Conservation (phyloP, 2,888 invertebrate species). For the Philhelius pedissequus region DNA sequence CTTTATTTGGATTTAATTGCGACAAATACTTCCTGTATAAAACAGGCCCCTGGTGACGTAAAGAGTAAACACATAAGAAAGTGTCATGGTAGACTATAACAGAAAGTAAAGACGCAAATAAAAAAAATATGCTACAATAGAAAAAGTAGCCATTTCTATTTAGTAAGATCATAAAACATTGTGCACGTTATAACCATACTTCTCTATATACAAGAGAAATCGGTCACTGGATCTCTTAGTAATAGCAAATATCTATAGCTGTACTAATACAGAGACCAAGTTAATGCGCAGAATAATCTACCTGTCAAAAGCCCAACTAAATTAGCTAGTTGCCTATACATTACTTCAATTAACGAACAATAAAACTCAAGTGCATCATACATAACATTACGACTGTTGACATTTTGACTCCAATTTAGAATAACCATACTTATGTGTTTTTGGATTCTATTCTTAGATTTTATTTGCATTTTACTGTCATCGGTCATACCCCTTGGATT, state of each 20-base stretch:
- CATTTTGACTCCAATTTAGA: slow-evolving; percentile 49
- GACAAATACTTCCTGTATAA: too few relatives aligned
- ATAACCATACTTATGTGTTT: slow-evolving; percentile 33
- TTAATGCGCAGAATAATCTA: not conserved
- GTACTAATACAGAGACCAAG: not conserved
- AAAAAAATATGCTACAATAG: too few relatives aligned
- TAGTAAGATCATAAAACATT: not conserved
- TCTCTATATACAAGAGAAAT: not conserved
- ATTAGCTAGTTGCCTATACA: slow-evolving; percentile 1
- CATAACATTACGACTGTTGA: slow-evolving; percentile 40
- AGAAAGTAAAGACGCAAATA: too few relatives aligned
- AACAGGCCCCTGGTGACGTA: too few relatives aligned
- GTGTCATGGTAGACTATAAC: too few relatives aligned
- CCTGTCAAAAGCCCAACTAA: not conserved
- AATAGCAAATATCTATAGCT: not conserved
- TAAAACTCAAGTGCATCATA: slow-evolving; percentile 39
- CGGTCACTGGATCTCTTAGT: not conserved
- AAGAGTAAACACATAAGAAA: too few relatives aligned
- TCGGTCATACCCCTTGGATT: slow-evolving; percentile 33
- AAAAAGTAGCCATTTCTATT: not conserved
- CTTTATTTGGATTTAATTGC: too few relatives aligned
- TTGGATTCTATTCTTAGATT: slow-evolving; percentile 29
- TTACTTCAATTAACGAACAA: slow-evolving; percentile 27
- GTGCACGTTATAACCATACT: not conserved
- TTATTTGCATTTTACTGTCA: slow-evolving; percentile 42